Evolutionary conservation across 92 coral and sea anemone genomes (phyloP).

Genomic region (Zoanthus gigantus): DNA sequence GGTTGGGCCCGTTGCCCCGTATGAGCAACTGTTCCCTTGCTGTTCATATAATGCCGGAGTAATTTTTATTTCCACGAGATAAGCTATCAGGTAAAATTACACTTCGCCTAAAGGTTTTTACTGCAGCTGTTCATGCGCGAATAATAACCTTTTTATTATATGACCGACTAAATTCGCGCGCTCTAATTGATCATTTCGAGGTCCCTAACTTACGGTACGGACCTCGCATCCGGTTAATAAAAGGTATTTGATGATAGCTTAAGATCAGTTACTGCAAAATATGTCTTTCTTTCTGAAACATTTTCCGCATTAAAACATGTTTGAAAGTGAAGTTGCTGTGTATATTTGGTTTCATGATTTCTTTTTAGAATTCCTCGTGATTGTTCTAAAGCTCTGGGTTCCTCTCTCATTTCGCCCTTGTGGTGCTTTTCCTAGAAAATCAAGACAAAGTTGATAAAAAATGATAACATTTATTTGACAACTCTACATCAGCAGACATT

Average conservation of each 20-base stretch:
- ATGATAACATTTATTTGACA: not conserved
- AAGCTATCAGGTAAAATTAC: too few species aligned
- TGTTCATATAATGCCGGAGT: too few species aligned
- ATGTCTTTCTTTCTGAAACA: not conserved
- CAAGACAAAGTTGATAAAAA: not conserved
- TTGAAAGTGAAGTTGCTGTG: not conserved
- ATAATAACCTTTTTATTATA: too few species aligned
- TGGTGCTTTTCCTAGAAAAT: conserved; percentile 19
- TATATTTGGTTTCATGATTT: not conserved
- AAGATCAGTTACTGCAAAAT: not conserved
- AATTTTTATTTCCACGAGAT: too few species aligned
- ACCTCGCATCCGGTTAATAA: too few species aligned
- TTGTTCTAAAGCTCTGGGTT: not conserved
- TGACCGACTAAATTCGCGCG: too few species aligned
- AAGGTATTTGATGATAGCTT: not conserved
- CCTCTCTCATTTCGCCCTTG: conserved; percentile 35
- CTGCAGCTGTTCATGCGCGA: too few species aligned
- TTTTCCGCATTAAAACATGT: not conserved
- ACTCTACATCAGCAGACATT: not conserved
- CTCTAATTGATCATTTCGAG: too few species aligned
- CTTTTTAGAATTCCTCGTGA: conserved; percentile 31
- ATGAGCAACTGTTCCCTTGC: too few species aligned
- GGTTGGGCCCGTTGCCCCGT: too few species aligned
- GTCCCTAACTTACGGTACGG: too few species aligned
- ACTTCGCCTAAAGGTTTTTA: too few species aligned